These are phyloP conservation scores for Prenolepis imparis DNA, from an alignment of 2,888 invertebrate species.

Conservation along the genomic window DNA sequence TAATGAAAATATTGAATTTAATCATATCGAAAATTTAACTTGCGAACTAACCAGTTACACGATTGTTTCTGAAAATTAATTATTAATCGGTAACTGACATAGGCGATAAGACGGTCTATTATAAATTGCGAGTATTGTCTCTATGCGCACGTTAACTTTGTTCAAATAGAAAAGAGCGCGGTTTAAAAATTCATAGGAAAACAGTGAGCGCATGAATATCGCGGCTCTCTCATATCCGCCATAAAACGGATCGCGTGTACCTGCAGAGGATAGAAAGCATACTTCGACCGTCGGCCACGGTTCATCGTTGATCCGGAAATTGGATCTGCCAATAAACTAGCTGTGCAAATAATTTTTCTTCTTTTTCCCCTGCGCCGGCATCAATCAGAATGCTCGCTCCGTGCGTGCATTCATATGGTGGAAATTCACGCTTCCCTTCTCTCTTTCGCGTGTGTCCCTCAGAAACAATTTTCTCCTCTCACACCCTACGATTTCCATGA, in stretches of 20 bases:
- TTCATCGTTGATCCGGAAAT: slow-evolving; percentile 71
- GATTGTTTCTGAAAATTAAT: not conserved
- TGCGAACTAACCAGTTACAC: not conserved
- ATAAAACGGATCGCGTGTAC: slow-evolving; percentile 71
- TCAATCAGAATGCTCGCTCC: slow-evolving; percentile 51
- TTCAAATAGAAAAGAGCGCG: slow-evolving; percentile 64
- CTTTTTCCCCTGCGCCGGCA: slow-evolving; percentile 27
- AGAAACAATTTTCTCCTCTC: slow-evolving; percentile 60
- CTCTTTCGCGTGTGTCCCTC: slow-evolving; percentile 57
- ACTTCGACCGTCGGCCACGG: slow-evolving; percentile 64
- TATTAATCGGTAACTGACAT: not conserved
- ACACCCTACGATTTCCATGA: slow-evolving; percentile 4
- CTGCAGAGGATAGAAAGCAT: slow-evolving; percentile 64
- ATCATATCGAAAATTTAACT: not conserved
- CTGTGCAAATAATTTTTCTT: slow-evolving; percentile 72
- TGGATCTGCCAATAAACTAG: slow-evolving; percentile 68
- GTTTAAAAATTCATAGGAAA: slow-evolving; percentile 72
- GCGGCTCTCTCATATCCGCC: slow-evolving; percentile 72
- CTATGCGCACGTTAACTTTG: slow-evolving; percentile 57
- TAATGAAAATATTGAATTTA: slow-evolving; percentile 7
- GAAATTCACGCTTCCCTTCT: slow-evolving; percentile 53
- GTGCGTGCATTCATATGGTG: slow-evolving; percentile 58
- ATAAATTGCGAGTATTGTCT: slow-evolving; percentile 21
- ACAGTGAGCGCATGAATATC: slow-evolving; percentile 59
- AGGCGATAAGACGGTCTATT: not conserved